phyloP scores from a whole-genome alignment of 2,113 vertebrate genomes.

The Lucifuga dentata region DNA sequence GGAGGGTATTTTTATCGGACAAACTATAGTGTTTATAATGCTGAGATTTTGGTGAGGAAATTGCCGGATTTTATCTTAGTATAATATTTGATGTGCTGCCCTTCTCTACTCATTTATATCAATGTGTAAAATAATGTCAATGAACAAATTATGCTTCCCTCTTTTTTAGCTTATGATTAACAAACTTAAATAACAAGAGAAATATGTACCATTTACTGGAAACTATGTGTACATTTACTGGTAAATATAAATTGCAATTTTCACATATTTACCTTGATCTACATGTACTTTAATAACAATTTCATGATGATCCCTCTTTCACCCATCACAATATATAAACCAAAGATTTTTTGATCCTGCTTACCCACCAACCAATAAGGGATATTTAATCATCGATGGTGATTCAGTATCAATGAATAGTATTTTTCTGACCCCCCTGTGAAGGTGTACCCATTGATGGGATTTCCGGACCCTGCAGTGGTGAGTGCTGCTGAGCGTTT shows the following conservation, averaged over 20 bases:
- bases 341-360: background rate
- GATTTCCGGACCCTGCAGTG: conserved; percentile 78
- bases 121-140: too few species aligned
- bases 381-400: background rate
- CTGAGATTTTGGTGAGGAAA: background rate
- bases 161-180: too few species aligned
- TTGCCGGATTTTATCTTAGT: background rate
- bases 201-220: too few species aligned
- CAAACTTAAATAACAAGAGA: too few species aligned
- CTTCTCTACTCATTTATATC: too few species aligned
- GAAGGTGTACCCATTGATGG: conserved; percentile 81
- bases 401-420: background rate
- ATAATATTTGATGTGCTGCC: too few species aligned
- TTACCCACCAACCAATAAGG: background rate
- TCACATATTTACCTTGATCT: too few species aligned
- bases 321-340: background rate
- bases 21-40: background rate
- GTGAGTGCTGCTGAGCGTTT: conserved; percentile 77
- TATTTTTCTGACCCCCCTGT: conserved; percentile 9
- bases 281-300: too few species aligned
- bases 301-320: background rate
- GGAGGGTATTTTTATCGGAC: too few species aligned
- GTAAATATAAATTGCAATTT: too few species aligned
- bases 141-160: too few species aligned
- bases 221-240: too few species aligned